Conservation (phyloP, 2,888 invertebrate species). For the Magallana nippona region DNA sequence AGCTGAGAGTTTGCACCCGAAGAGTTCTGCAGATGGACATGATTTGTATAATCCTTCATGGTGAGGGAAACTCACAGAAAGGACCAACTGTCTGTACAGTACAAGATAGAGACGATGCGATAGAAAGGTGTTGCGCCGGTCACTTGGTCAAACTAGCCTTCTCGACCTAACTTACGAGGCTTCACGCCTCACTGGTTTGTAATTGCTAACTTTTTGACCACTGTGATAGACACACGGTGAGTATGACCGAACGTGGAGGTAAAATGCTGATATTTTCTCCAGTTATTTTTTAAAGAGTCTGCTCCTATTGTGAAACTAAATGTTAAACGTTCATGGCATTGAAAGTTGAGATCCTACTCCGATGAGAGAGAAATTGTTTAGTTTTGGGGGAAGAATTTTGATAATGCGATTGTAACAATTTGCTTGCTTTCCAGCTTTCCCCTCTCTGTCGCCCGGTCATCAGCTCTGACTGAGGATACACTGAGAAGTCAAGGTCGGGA, state of each 20-base stretch:
- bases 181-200: constrained; percentile 35
- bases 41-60: constrained; percentile 42
- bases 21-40: constrained; percentile 19
- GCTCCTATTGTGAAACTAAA: background rate
- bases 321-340: background rate
- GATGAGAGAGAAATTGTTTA: constrained; percentile 30
- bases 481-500: constrained; percentile 21
- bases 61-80: constrained; percentile 14
- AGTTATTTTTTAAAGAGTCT: background rate
- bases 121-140: constrained; percentile 35
- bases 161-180: constrained; percentile 25
- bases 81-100: background rate
- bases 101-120: constrained; percentile 14
- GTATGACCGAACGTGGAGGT: constrained; percentile 6
- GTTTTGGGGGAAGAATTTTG: constrained; percentile 5
- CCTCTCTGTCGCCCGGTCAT: constrained; percentile 29
- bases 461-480: constrained; percentile 4
- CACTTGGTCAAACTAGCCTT: constrained; percentile 40
- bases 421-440: background rate
- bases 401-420: constrained; percentile 18
- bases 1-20: constrained; percentile 14
- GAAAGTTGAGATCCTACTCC: constrained; percentile 17
- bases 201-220: constrained; percentile 41
- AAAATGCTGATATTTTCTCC: background rate
- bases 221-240: constrained; percentile 22